Conservation (phyloP, 2,797 vertebrate genomes). For the Antennarius maculatus region DNA sequence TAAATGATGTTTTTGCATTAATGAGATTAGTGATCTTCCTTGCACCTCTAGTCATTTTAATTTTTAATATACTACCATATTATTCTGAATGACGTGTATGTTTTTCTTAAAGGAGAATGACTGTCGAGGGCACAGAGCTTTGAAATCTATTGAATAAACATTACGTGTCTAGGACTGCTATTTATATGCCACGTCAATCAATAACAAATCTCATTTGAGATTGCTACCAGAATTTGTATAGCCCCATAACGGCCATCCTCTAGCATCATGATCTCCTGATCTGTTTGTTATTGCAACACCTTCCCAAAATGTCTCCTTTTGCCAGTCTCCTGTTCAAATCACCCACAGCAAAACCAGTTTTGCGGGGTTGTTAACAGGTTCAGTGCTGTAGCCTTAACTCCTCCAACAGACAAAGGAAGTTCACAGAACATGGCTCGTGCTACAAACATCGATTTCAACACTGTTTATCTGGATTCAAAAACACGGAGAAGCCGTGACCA, state of each 20-base stretch:
- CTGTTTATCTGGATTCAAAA: not conserved
- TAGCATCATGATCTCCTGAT: not conserved
- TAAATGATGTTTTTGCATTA: too few species aligned
- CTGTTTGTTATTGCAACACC: slow-evolving; percentile 5
- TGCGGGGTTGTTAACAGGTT: slow-evolving; percentile 8
- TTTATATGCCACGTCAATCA: not conserved
- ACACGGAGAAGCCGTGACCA: not conserved
- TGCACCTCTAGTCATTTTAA: not conserved
- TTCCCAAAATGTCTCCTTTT: slow-evolving; percentile 10
- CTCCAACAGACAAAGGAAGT: slow-evolving; percentile 1
- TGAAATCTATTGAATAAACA: not conserved
- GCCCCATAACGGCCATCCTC: not conserved
- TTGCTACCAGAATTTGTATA: not conserved
- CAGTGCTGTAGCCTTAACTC: not conserved
- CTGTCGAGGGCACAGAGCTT: not conserved
- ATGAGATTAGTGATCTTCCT: not conserved
- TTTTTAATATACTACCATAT: not conserved
- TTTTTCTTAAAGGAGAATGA: not conserved
- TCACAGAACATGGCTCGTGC: not conserved
- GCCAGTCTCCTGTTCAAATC: slow-evolving; percentile 7
- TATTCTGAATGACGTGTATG: not conserved
- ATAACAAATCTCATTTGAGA: not conserved
- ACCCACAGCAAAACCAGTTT: slow-evolving; percentile 38
- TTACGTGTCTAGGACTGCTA: not conserved
- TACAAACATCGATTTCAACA: not conserved